Conservation (phyloP, 2,113 vertebrate genomes). For the Galeopterus variegatus region DNA sequence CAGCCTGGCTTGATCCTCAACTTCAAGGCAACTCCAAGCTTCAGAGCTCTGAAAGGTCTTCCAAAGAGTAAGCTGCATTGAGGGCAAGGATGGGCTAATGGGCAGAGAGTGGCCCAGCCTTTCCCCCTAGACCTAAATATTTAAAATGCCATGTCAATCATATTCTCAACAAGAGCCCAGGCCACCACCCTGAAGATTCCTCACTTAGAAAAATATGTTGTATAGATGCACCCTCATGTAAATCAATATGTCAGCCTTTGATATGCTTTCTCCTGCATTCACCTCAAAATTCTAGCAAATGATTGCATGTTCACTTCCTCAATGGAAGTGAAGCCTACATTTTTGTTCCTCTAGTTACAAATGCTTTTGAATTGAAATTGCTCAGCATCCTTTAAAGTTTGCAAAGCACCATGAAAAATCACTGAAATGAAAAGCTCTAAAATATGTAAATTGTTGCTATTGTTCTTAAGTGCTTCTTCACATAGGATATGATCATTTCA, state of each 20-base stretch:
- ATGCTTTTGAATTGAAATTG: constrained; percentile 64
- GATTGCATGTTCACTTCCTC: not conserved
- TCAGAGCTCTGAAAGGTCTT: not conserved
- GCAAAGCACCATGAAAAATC: constrained; percentile 73
- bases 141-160: rapidly evolving
- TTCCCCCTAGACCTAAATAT: not conserved
- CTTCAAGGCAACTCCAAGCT: rapidly evolving
- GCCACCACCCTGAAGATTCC: not conserved
- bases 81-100: rapidly evolving
- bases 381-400: constrained; percentile 73
- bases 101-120: not conserved
- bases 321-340: constrained; percentile 23
- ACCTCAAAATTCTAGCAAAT: not conserved
- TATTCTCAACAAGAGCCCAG: not conserved
- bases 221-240: not conserved
- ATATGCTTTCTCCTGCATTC: not conserved
- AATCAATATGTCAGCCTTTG: not conserved
- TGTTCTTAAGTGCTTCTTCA: constrained; percentile 78
- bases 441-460: constrained; percentile 82
- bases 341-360: constrained; percentile 38
- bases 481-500: constrained; percentile 73
- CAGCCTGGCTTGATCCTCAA: not conserved
- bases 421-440: constrained; percentile 74
- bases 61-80: rapidly evolving
- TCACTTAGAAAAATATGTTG: not conserved